Conservation (phyloP, 2,888 invertebrate species). For the Patella caerulea region DNA sequence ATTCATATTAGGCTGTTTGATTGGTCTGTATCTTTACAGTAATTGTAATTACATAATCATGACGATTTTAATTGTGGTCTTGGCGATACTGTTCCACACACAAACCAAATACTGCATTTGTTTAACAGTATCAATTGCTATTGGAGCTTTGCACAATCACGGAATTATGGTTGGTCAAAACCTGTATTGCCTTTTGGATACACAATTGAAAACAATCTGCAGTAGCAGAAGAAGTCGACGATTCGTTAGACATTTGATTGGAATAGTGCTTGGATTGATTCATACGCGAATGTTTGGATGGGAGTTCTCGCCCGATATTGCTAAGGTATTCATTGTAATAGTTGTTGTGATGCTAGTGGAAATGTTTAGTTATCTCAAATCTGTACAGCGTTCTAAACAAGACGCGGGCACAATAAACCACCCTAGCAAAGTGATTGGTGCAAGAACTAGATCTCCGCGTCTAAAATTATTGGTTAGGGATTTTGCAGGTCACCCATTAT, state of each 20-base stretch:
- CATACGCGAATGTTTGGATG: conserved; percentile 33
- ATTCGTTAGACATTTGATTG: conserved; percentile 33
- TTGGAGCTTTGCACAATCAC: conserved; percentile 37
- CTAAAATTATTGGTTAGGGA: conserved; percentile 44
- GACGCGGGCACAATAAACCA: conserved; percentile 6
- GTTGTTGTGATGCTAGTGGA: conserved; percentile 21
- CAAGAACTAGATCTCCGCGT: conserved; percentile 24
- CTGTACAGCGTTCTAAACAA: neutral
- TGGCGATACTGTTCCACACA: conserved; percentile 21
- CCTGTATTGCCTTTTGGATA: conserved; percentile 35
- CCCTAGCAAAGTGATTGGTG: conserved; percentile 24
- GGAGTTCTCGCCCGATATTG: conserved; percentile 22
- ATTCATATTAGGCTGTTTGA: conserved; percentile 25
- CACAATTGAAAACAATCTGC: conserved; percentile 28
- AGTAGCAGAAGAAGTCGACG: conserved; percentile 26
- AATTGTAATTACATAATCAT: conserved; percentile 22
- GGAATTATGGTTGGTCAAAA: conserved; percentile 39
- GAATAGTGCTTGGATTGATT: conserved; percentile 38
- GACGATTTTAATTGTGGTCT: conserved; percentile 22
- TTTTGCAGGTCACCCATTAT: conserved; percentile 47
- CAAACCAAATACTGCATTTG: conserved; percentile 26
- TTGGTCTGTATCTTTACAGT: conserved; percentile 32
- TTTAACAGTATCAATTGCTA: conserved; percentile 31
- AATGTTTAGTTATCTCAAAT: conserved; percentile 20
- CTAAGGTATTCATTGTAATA: conserved; percentile 3